Evolutionary conservation across 1,140 invertebrate genomes (phyloP).

Genomic region (Drosophila chauvacae): DNA sequence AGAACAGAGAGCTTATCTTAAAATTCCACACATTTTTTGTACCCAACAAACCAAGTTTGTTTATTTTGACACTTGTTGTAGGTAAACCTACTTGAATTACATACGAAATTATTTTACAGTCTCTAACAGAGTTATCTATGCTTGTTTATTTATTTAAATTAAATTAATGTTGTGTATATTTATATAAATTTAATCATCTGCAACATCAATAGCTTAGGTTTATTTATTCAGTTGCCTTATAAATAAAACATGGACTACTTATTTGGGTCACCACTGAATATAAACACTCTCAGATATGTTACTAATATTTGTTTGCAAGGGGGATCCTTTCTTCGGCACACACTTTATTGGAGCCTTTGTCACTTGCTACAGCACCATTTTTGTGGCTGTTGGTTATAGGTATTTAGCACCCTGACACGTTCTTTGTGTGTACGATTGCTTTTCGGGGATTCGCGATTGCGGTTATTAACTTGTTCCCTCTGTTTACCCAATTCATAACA

Average conservation of each 20-base stretch:
- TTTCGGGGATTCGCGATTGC: constrained; percentile 35
- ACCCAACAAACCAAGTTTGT: neutral
- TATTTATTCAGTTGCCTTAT: constrained; percentile 6
- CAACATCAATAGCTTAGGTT: neutral
- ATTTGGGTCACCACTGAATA: neutral
- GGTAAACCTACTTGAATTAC: neutral
- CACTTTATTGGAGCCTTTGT: neutral
- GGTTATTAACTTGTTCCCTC: constrained; percentile 69
- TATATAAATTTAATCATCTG: neutral
- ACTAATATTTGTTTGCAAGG: neutral
- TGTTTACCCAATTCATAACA: constrained; percentile 72
- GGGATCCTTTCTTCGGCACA: neutral
- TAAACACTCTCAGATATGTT: neutral
- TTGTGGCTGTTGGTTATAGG: constrained; percentile 8
- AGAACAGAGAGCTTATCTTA: neutral
- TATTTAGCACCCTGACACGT: constrained; percentile 36
- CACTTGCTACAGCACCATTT: constrained; percentile 25
- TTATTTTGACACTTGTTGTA: constrained; percentile 11
- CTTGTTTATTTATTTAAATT: neutral
- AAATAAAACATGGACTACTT: constrained; percentile 19
- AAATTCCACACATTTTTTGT: neutral
- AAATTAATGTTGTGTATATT: neutral
- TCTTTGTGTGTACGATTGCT: constrained; percentile 2
- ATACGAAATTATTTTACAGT: neutral
- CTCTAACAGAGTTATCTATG: neutral